Evolutionary conservation across 2,888 invertebrate species (phyloP).

Genomic region (Muscina levida): DNA sequence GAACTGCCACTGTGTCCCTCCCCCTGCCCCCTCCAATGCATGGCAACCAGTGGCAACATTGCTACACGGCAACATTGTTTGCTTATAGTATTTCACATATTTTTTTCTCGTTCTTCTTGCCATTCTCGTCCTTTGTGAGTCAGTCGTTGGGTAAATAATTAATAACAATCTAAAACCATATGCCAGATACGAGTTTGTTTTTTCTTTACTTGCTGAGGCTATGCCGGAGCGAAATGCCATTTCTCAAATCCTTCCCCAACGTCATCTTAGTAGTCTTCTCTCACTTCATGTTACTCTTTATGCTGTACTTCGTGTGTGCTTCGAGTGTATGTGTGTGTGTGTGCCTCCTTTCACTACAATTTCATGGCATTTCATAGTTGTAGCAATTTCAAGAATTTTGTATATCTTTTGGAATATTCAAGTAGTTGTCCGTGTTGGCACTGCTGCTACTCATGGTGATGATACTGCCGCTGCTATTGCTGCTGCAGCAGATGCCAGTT

Average conservation of each 20-base stretch:
- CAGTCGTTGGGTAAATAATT: conserved; percentile 34
- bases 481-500: too few relatives aligned
- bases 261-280: conserved; percentile 1
- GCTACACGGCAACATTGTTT: neutral
- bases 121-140: conserved; percentile 1
- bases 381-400: conserved; percentile 39
- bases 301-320: neutral
- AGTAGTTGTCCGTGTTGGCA: neutral
- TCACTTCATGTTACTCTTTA: neutral
- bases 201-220: neutral
- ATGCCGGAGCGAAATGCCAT: conserved; percentile 4
- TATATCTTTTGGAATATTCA: neutral
- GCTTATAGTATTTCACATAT: conserved; percentile 19
- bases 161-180: conserved; percentile 48
- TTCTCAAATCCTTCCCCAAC: conserved; percentile 21
- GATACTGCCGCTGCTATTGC: too few relatives aligned
- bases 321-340: neutral
- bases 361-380: conserved; percentile 35
- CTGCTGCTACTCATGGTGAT: neutral
- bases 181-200: conserved; percentile 21
- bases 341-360: neutral
- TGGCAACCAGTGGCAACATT: neutral
- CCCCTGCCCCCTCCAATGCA: too few relatives aligned
- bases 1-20: too few relatives aligned
- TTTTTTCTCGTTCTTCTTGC: neutral